Evolutionary conservation across 2,888 invertebrate genomes (phyloP), one percentile per base, ranked within the genome.

Genomic region (Neria commutata): DNA sequence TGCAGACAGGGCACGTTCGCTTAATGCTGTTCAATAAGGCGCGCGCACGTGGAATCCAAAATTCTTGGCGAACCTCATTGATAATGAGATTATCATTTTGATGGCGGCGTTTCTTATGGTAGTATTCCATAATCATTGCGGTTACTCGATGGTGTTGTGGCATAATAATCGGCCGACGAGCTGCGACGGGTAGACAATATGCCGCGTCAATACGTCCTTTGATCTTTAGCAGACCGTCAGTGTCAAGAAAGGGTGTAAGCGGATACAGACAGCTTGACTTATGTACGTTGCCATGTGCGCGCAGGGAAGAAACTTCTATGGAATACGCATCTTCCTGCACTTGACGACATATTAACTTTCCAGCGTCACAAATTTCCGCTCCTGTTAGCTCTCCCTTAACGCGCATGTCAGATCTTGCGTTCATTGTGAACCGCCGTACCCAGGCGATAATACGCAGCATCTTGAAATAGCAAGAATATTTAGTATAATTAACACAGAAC

Each of bases 1-100:
- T 24, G 29, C 54, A 54, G 3, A 3, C 21, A 6, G 1, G 11
- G 24, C 54, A 54, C 11, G 5, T 29, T 26, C 17, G 21, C 25
- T 47, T 50, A 6, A 46, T 24, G 19, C n/a, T 25, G 21, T 54
- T 58, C 8, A 58, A 10, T 3, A 54, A 24, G 34, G 48, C 34
- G 16, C 51, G 45, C 3, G 40, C 25, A 11, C 34, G 42, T 3
- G 54, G 54, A 14, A 58, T 33, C 45, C 40, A 54, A 54, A 49
- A 59, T 14, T 59, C 16, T 24, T 54, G 54, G 23, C 58, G 54
- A 14, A 59, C 33, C 21, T 59, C 54, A 29, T 54, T 54, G n/a
- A 59, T 59, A 25, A 45, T 50, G n/a, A 54, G 23, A 8, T 16
- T 0, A 42, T 42, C 50, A 25, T 58, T 61, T 33, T 58, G 63